A percentile compares a stretch with the other conserved stretches of the same genome.
Evolutionary conservation across 2,888 invertebrate genomes (phyloP).

Genomic region (Petrophora chlorosata): DNA sequence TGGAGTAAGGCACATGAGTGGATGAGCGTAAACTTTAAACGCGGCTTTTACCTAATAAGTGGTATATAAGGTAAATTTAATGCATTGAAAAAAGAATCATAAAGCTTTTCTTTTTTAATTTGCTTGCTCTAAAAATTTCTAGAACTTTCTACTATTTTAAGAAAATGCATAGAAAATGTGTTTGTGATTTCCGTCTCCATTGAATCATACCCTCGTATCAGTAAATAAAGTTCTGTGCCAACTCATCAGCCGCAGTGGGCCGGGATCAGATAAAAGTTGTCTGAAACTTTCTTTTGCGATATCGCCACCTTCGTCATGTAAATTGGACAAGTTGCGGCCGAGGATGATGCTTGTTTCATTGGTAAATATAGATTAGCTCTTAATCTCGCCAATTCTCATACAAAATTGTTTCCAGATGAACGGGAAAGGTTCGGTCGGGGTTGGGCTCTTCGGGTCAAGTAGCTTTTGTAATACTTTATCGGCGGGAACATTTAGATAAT

Average conservation of each 20-base stretch:
- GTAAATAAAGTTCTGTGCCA: slow-evolving; percentile 78
- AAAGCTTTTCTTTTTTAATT: too few species aligned
- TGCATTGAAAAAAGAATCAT: too few species aligned
- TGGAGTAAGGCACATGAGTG: too few species aligned
- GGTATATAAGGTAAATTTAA: too few species aligned
- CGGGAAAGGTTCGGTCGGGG: slow-evolving; percentile 35
- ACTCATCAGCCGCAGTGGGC: slow-evolving; percentile 78
- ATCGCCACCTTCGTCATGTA: slow-evolving; percentile 82
- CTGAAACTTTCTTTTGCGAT: slow-evolving; percentile 79
- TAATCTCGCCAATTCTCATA: slow-evolving; percentile 64
- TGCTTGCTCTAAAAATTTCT: too few species aligned
- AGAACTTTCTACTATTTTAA: too few species aligned
- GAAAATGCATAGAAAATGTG: background rate
- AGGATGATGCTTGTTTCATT: slow-evolving; percentile 75
- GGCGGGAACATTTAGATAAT: slow-evolving; percentile 18
- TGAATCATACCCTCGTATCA: slow-evolving; percentile 63
- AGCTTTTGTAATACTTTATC: slow-evolving; percentile 39
- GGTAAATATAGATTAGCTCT: slow-evolving; percentile 72
- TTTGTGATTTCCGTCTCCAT: slow-evolving; percentile 57
- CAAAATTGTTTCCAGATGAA: slow-evolving; percentile 62
- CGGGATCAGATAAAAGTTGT: slow-evolving; percentile 80
- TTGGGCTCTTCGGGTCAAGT: slow-evolving; percentile 41
- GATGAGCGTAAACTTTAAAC: too few species aligned
- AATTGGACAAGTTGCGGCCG: slow-evolving; percentile 77
- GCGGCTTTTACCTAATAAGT: too few species aligned